A percentile compares a stretch with the other conserved stretches of the same genome.
Evolutionary conservation across 2,888 invertebrate species (phyloP).

Genomic region (Altica lythri): DNA sequence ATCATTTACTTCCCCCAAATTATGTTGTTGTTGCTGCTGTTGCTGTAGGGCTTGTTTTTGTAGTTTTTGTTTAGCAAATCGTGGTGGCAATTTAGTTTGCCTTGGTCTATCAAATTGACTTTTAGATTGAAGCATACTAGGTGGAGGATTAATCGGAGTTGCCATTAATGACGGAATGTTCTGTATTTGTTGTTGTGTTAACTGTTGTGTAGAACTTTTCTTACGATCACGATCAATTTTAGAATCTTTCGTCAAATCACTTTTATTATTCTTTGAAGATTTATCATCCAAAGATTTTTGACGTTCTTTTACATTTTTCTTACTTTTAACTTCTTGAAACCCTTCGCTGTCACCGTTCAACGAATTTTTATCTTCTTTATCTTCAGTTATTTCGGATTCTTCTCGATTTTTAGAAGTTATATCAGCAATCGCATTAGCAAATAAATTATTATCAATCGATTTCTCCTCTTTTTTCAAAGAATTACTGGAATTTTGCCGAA

Average conservation of each 20-base stretch:
- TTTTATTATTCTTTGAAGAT: constrained; percentile 40
- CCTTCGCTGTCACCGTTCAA: constrained; percentile 67
- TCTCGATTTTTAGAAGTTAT: constrained; percentile 53
- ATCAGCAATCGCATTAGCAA: constrained; percentile 57
- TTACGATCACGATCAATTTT: constrained; percentile 29
- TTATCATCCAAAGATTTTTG: constrained; percentile 54
- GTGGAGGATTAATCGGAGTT: constrained; percentile 60
- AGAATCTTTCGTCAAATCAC: constrained; percentile 37
- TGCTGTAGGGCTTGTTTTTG: constrained; percentile 58
- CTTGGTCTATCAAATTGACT: constrained; percentile 55
- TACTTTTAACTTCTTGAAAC: constrained; percentile 84
- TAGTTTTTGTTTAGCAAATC: constrained; percentile 74
- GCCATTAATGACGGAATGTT: constrained; percentile 60
- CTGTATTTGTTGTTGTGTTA: constrained; percentile 55
- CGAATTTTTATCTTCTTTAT: constrained; percentile 51
- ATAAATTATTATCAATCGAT: constrained; percentile 56
- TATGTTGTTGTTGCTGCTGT: constrained; percentile 51
- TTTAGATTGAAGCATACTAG: constrained; percentile 51
- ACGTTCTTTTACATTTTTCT: constrained; percentile 72
- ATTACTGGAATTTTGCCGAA: constrained; percentile 52
- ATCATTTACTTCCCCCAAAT: constrained; percentile 57
- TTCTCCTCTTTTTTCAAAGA: constrained; percentile 53
- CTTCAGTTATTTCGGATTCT: constrained; percentile 46
- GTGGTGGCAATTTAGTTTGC: constrained; percentile 58
- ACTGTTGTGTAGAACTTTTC: constrained; percentile 33